These are phyloP conservation scores for Calephelis perditalis DNA, from an alignment of 2,888 invertebrate species.

Conservation along the genomic window DNA sequence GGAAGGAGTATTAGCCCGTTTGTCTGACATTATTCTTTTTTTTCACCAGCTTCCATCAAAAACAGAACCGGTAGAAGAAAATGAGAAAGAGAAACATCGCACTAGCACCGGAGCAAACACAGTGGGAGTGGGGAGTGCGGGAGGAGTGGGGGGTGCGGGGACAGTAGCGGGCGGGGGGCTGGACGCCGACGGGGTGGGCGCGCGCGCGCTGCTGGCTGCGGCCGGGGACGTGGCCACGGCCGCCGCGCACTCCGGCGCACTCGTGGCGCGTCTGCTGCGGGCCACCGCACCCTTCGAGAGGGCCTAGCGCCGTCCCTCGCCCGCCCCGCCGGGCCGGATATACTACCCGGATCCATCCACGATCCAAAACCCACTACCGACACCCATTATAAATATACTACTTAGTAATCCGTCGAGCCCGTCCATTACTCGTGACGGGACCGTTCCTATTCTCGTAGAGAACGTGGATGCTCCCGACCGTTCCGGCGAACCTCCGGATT, in stretches of 20 bases:
- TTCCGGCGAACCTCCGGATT: too few species aligned
- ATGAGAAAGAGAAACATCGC: conserved; percentile 4
- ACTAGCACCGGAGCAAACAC: conserved; percentile 14
- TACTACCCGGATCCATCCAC: background rate
- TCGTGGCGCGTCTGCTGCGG: conserved; percentile 36
- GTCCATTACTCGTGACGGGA: too few species aligned
- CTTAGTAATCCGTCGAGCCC: too few species aligned
- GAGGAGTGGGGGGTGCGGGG: conserved; percentile 54
- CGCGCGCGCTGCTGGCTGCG: conserved; percentile 50
- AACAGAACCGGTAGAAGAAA: background rate
- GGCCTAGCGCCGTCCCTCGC: conserved; percentile 29
- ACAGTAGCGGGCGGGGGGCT: conserved; percentile 26
- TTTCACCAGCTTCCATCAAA: background rate
- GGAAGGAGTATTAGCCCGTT: too few species aligned
- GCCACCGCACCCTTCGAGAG: conserved; percentile 27
- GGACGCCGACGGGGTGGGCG: conserved; percentile 41
- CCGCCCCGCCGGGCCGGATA: background rate
- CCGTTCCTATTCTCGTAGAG: too few species aligned
- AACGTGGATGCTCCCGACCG: too few species aligned
- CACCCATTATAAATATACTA: background rate
- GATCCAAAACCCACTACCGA: background rate
- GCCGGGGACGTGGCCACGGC: conserved; percentile 47
- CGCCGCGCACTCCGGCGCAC: conserved; percentile 42
- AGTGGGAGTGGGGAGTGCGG: conserved; percentile 31
- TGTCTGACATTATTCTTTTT: background rate